Conservation (phyloP, 2,113 vertebrate genomes). For the Acrocephalus arundinaceus region DNA sequence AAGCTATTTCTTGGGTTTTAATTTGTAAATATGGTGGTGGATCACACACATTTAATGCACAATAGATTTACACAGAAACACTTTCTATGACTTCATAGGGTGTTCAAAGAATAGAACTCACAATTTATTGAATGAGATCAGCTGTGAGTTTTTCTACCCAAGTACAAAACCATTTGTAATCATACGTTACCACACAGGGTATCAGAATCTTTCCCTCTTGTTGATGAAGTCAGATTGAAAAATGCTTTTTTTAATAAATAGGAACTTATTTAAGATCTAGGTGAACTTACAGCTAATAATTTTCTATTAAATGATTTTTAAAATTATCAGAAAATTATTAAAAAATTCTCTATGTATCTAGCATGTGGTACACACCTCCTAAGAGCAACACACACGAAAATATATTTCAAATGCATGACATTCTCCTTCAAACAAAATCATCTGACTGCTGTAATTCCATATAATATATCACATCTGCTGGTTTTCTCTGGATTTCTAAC, state of each 20-base stretch:
- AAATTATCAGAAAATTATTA: neutral
- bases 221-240: neutral
- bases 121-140: neutral
- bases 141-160: neutral
- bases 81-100: neutral
- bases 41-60: neutral
- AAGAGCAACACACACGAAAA: neutral
- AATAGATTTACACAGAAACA: neutral
- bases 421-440: conserved; percentile 54
- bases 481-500: conserved; percentile 72
- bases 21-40: neutral
- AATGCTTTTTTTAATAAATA: neutral
- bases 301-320: neutral
- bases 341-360: neutral
- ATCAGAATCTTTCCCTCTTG: neutral
- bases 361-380: neutral
- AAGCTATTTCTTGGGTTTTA: neutral
- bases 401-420: conserved; percentile 59
- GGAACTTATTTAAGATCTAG: neutral
- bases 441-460: conserved; percentile 63
- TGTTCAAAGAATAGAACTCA: neutral
- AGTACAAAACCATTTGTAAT: neutral
- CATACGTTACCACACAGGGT: neutral
- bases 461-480: conserved; percentile 64
- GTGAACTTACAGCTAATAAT: neutral